Evolutionary conservation across 2,113 vertebrate genomes (phyloP).

Genomic region (Tychaedon coryphoeus): DNA sequence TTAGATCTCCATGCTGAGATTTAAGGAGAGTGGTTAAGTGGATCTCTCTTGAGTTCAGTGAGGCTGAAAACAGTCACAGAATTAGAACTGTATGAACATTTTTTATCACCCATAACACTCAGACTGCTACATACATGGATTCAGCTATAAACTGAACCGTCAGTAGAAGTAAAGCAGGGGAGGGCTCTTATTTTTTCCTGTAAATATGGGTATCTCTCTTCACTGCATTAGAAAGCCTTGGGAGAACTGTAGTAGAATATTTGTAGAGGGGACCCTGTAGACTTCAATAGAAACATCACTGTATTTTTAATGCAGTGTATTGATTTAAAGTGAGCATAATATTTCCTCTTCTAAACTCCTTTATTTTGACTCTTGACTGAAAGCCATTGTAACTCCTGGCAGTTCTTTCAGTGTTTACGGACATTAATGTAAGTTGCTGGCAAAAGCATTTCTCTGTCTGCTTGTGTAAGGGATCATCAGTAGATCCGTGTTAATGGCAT

Average conservation of each 20-base stretch:
- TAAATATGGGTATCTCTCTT: background rate
- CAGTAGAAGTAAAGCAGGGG: background rate
- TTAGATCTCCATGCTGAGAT: background rate
- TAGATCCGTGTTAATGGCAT: background rate
- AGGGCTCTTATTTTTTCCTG: background rate
- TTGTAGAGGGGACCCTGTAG: background rate
- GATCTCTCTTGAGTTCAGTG: background rate
- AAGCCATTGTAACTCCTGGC: background rate
- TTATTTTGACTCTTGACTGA: background rate
- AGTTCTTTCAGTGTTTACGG: background rate
- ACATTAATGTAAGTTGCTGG: background rate
- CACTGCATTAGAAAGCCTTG: background rate
- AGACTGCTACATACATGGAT: background rate
- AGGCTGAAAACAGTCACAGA: background rate
- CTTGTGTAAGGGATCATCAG: background rate
- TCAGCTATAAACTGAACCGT: background rate
- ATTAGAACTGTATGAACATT: rapidly evolving
- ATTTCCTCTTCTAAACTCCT: background rate
- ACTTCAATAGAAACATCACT: background rate
- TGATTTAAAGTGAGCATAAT: background rate
- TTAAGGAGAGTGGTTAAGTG: background rate
- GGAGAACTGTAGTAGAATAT: background rate
- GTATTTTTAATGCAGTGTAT: background rate
- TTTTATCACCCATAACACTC: background rate
- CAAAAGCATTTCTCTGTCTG: background rate